Conservation (phyloP, 2,797 vertebrate genomes). For the Atherinosoma microstoma region DNA sequence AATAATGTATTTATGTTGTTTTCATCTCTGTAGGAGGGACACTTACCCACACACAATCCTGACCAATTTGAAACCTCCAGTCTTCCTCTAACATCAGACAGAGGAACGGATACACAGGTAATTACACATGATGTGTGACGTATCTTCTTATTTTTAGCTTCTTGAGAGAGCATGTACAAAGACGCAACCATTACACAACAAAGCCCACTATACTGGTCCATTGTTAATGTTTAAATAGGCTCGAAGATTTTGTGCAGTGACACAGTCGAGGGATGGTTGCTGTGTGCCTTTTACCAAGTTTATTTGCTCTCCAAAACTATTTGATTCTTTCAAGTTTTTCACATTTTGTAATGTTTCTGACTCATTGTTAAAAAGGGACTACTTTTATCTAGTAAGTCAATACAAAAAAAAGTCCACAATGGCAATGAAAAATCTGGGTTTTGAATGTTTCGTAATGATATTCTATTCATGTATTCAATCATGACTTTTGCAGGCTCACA, state of each 20-base stretch:
- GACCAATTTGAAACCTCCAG: constrained; percentile 30
- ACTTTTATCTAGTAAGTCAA: background rate
- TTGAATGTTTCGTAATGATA: background rate
- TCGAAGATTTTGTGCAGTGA: background rate
- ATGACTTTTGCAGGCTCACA: too few species aligned
- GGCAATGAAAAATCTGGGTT: background rate
- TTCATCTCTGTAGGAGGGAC: constrained; percentile 48
- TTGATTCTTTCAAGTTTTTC: background rate
- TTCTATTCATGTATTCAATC: background rate
- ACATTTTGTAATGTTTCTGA: background rate
- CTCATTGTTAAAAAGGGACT: background rate
- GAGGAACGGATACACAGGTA: constrained; percentile 45
- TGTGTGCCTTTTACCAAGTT: background rate
- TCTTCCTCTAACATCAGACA: constrained; percentile 21
- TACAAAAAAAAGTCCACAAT: background rate
- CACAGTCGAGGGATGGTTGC: background rate
- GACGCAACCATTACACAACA: constrained; percentile 5
- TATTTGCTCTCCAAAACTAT: background rate
- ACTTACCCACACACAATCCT: constrained; percentile 24
- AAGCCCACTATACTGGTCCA: background rate
- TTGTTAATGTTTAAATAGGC: background rate
- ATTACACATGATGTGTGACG: constrained; percentile 1
- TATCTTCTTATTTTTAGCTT: constrained; percentile 3
- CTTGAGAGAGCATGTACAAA: background rate
- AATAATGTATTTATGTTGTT: constrained; percentile 20